Base-by-base conservation (phyloP, 2,797 vertebrate species). In the Holocentrus rufus region DNA sequence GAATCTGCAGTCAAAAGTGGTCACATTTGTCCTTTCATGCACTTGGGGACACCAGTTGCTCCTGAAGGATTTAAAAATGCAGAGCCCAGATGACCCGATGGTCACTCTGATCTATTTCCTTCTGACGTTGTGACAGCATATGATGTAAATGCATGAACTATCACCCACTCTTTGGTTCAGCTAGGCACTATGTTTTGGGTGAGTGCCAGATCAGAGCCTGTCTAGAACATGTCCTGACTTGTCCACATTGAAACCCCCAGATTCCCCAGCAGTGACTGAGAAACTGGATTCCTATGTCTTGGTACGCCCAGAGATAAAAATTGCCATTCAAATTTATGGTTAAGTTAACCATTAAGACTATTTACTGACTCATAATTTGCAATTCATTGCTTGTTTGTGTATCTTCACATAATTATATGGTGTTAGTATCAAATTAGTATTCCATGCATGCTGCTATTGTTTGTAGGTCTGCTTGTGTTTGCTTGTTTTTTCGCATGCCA, bases 141-240 rank as follows among this genome's bases (percentile, higher is more conserved):
- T 78, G 65, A 76, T 83, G 80, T 78, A 65, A 72, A 79, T 69
- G 69, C 79, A 77, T 65, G 82, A 85, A 81, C 81, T 86, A 78
- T 79, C 74, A 66, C 52, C 65, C 66, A 82, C 70, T 77, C 88
- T 83, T 65, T 72, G 78, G 74, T 84, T 86, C 72, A 79, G 72
- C 65, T 1, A 57, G 80, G 63, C 71, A 70, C 30, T 86, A 83
- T 71, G 25, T 76, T 31, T 18, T 36, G 88, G 79, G 36, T 5
- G 31, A 69, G 66, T 56, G 70, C 79, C 85, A 88, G 64, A 76
- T 75, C 56, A 69, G 74, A 72, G 83, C 62, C 69, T 81, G 83
- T 83, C 68, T 65, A 0, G 69, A 86, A 82, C 92, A 88, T 90
- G 92, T 85, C 65, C 54, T 79, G 88, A 86, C 92, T 75, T 61